These are phyloP conservation scores for Noctua fimbriata DNA, from an alignment of 2,888 invertebrate genomes.

Conservation along the genomic window DNA sequence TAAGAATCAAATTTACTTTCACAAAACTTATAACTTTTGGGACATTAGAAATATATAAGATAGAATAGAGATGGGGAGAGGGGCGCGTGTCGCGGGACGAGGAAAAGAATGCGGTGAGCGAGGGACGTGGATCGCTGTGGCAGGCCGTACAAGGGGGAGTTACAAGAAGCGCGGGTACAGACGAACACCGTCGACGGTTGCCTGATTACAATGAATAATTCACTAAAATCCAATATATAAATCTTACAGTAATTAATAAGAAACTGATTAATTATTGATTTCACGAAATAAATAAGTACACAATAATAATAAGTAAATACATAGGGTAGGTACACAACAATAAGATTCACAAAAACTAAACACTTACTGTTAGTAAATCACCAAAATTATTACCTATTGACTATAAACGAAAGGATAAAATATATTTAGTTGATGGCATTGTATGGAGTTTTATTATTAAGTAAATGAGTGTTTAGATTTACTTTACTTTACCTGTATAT, in stretches of 20 bases:
- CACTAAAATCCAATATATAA: conserved; percentile 46
- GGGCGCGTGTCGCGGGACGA: conserved; percentile 47
- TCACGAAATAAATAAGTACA: conserved; percentile 47
- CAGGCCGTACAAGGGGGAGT: conserved; percentile 47
- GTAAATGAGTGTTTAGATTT: conserved; percentile 49
- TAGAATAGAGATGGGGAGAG: conserved; percentile 47
- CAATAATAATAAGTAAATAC: conserved; percentile 46
- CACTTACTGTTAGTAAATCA: conserved; percentile 49
- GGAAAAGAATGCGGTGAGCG: conserved; percentile 48
- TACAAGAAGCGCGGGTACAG: conserved; percentile 47
- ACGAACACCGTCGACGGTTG: conserved; percentile 47
- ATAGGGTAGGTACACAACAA: conserved; percentile 47
- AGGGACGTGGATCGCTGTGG: conserved; percentile 47
- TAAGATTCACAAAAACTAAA: conserved; percentile 48
- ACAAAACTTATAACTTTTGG: conserved; percentile 48
- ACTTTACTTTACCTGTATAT: conserved; percentile 50
- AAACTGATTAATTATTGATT: conserved; percentile 47
- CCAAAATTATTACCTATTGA: conserved; percentile 46
- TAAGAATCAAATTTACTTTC: conserved; percentile 47
- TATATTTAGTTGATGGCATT: conserved; percentile 51
- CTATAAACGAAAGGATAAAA: conserved; percentile 49
- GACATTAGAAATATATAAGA: conserved; percentile 46
- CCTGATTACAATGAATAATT: conserved; percentile 48
- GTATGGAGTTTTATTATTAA: conserved; percentile 48
- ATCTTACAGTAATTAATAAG: conserved; percentile 47